Percentiles rank a stretch among this genome's conserved stretches.
Evolutionary conservation across 2,797 vertebrate species (phyloP).

Genomic region (Ibycter americanus): DNA sequence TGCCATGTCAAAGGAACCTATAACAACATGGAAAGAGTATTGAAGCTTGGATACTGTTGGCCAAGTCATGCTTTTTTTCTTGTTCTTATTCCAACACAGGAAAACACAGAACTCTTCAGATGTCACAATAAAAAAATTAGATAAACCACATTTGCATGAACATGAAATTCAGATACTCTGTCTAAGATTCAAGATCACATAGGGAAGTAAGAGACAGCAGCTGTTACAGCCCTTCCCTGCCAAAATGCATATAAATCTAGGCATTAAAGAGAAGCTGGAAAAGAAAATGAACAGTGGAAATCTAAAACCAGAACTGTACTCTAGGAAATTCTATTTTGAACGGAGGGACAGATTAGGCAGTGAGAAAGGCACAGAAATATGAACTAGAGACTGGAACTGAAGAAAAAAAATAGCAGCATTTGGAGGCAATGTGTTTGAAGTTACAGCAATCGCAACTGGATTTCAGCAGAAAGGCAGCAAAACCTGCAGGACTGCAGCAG

Average conservation of each 20-base stretch:
- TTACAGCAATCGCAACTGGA: not conserved
- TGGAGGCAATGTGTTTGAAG: not conserved
- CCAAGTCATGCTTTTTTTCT: not conserved
- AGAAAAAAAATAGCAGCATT: not conserved
- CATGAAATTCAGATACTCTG: not conserved
- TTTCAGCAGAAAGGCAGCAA: not conserved
- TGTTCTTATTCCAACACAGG: not conserved
- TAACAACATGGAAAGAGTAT: not conserved
- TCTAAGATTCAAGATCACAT: not conserved
- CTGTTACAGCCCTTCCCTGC: not conserved
- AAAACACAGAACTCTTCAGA: not conserved
- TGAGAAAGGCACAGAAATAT: not conserved
- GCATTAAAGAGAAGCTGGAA: not conserved
- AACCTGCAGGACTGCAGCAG: not conserved
- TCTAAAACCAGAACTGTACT: not conserved
- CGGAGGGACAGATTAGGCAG: not conserved
- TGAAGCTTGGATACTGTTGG: not conserved
- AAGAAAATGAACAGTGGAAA: not conserved
- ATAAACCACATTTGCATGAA: not conserved
- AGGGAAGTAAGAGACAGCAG: not conserved
- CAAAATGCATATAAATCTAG: not conserved
- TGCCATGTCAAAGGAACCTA: not conserved
- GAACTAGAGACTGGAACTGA: not conserved
- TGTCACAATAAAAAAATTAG: not conserved
- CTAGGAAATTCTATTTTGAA: conserved; percentile 12